These are phyloP conservation scores for Pristionchus entomophagus DNA, from an alignment of 2,888 invertebrate species.

Conservation along the genomic window DNA sequence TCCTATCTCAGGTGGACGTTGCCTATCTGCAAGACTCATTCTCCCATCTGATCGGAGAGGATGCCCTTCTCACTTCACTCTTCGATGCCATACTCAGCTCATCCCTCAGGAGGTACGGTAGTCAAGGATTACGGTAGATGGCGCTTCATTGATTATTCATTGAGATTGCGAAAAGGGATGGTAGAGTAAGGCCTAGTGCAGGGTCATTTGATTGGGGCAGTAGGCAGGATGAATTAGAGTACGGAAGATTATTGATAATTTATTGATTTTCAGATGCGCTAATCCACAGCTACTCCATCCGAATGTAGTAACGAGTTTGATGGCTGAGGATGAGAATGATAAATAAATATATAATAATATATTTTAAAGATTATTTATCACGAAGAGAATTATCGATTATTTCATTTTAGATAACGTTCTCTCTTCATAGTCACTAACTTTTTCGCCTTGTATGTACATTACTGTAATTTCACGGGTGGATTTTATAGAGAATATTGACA, in stretches of 20 bases:
- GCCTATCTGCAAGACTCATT: constrained; percentile 45
- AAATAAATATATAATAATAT: not conserved
- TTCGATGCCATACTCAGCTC: constrained; percentile 44
- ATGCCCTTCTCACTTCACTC: constrained; percentile 46
- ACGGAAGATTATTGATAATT: not conserved
- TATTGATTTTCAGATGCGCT: constrained; percentile 41
- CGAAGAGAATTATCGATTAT: not conserved
- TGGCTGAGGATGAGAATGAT: constrained; percentile 24
- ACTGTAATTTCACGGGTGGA: constrained; percentile 28
- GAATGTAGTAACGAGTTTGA: constrained; percentile 45
- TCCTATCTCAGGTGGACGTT: constrained; percentile 44
- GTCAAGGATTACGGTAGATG: not conserved
- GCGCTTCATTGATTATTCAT: not conserved
- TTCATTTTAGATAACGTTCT: not conserved
- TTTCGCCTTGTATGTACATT: not conserved
- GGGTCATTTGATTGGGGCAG: no score
- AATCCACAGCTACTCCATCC: constrained; percentile 46
- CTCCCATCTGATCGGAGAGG: constrained; percentile 34
- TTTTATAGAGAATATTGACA: not conserved
- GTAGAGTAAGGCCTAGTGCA: no score
- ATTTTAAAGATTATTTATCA: not conserved
- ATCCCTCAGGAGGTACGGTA: constrained; percentile 37
- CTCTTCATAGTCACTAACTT: not conserved
- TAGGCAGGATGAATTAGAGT: not conserved
- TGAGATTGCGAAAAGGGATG: not conserved